Percentiles rank a stretch among this genome's conserved stretches.
Conservation (phyloP, 2,113 vertebrate species). For the Callaeas wilsoni region DNA sequence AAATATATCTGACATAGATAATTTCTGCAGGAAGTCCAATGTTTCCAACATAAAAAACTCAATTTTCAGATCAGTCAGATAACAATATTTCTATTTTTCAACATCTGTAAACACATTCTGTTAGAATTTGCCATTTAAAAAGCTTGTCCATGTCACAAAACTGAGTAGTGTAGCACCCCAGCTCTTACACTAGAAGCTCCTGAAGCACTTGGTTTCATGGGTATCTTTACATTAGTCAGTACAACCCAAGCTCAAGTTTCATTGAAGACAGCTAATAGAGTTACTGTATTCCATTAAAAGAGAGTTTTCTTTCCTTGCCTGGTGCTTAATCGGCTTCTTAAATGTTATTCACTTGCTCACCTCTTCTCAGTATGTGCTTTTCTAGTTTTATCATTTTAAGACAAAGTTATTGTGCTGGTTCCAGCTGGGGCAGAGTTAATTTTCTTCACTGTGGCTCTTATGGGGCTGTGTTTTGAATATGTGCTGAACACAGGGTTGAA, state of each 20-base stretch:
- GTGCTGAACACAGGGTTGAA: neutral
- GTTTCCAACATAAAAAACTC: neutral
- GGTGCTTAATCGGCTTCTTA: neutral
- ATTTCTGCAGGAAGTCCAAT: neutral
- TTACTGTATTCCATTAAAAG: constrained; percentile 18
- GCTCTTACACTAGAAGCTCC: neutral
- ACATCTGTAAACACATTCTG: neutral
- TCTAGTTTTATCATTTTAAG: neutral
- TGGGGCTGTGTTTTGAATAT: neutral
- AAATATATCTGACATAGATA: neutral
- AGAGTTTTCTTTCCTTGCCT: neutral
- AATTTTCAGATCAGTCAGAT: neutral
- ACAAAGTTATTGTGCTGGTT: neutral
- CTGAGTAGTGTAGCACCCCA: neutral
- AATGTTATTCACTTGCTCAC: neutral
- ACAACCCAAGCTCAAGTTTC: neutral
- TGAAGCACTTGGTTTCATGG: neutral
- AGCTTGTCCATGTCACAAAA: neutral
- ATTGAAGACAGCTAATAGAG: neutral
- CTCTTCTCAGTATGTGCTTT: neutral
- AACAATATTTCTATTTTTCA: neutral
- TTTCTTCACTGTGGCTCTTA: neutral
- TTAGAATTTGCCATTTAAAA: neutral
- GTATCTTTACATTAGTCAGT: neutral
- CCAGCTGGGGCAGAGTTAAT: neutral